Conservation (phyloP, 35 echinoderm and acorn worm genomes). For the Strongylocentrotus purpuratus region DNA sequence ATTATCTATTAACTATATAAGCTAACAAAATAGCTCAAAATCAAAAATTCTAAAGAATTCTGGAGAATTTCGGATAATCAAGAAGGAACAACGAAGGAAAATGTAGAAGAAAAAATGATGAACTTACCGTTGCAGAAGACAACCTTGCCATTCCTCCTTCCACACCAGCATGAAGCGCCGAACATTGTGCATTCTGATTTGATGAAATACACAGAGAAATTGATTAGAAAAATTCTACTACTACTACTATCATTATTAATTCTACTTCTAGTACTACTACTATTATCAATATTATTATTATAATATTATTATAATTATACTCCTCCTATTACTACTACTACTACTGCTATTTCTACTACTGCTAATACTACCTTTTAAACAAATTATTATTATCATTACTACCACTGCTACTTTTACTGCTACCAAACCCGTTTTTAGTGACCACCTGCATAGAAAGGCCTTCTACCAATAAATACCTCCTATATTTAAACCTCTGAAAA, state of each 20-base stretch:
- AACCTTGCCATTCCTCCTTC: not conserved
- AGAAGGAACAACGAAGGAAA: not conserved
- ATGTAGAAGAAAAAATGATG: not conserved
- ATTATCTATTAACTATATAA: too few species aligned
- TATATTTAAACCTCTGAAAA: not conserved
- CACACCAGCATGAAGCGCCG: not conserved
- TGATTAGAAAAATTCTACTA: not conserved
- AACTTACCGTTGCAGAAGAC: constrained; percentile 27
- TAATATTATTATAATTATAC: too few species aligned
- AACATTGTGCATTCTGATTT: not conserved
- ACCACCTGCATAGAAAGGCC: not conserved
- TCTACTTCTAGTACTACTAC: too few species aligned
- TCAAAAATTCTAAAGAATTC: too few species aligned
- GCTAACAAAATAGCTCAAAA: too few species aligned
- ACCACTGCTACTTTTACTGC: not conserved
- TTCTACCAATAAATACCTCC: not conserved
- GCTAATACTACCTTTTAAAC: too few species aligned
- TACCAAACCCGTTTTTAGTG: not conserved
- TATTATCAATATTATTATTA: too few species aligned
- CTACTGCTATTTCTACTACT: too few species aligned
- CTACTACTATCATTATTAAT: too few species aligned
- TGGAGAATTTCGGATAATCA: too few species aligned
- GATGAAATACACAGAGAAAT: not conserved
- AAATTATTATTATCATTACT: not conserved
- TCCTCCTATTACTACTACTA: too few species aligned